A percentile compares a stretch with the other conserved stretches of the same genome.
Conservation (phyloP, 92 coral and sea anemone genomes). For the Phymanthus crucifer region DNA sequence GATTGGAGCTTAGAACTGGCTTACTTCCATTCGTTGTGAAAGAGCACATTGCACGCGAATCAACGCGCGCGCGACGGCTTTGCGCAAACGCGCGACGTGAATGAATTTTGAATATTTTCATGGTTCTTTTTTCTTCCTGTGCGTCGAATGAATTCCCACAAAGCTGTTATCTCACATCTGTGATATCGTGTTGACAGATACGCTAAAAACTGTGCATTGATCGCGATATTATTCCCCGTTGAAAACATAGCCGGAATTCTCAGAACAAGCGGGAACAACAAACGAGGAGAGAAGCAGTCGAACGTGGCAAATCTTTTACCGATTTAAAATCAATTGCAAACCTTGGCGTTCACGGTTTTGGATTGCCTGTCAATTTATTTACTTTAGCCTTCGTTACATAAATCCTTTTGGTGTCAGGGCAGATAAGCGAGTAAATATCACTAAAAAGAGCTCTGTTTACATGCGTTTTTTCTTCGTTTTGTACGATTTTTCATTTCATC, state of each 20-base stretch:
- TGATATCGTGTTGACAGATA: neutral
- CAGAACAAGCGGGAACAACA: neutral
- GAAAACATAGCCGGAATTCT: neutral
- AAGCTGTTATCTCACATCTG: constrained; percentile 1
- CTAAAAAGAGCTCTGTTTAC: no score
- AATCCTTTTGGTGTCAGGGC: neutral
- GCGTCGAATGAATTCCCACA: neutral
- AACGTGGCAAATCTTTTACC: neutral
- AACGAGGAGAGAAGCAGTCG: neutral
- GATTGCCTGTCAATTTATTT: neutral
- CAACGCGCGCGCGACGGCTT: neutral
- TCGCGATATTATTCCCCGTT: neutral
- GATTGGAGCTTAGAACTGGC: no score
- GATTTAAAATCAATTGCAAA: no score
- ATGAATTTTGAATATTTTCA: neutral
- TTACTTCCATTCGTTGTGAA: no score
- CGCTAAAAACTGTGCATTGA: neutral
- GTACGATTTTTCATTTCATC: no score
- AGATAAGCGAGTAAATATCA: neutral
- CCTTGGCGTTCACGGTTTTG: neutral
- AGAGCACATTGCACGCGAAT: no score
- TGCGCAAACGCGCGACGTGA: neutral
- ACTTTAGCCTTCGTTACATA: neutral
- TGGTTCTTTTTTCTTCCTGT: neutral
- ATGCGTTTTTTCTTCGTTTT: no score